These are phyloP conservation scores for Sebastes oblongus DNA, from an alignment of 2,797 vertebrate species.

Conservation along the genomic window DNA sequence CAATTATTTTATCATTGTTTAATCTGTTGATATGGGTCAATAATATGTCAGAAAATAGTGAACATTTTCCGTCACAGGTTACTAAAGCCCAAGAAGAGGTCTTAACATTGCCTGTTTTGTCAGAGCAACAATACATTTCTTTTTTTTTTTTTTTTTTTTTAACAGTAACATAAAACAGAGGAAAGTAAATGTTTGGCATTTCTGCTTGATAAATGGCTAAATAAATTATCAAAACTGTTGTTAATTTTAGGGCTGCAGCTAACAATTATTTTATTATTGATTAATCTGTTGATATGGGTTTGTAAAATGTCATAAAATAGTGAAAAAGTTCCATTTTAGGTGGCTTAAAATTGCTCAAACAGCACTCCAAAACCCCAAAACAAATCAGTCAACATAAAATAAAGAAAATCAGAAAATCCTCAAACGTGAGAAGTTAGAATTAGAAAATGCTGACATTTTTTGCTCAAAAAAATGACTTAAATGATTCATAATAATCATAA, in stretches of 20 bases:
- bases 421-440: neutral
- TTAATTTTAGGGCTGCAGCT: neutral
- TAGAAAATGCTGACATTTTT: neutral
- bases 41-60: neutral
- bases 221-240: too few species aligned
- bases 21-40: neutral
- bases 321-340: accelerated
- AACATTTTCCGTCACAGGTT: neutral
- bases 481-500: neutral
- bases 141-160: too few species aligned
- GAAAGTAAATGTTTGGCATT: too few species aligned
- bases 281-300: neutral
- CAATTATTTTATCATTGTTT: neutral
- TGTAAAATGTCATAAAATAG: neutral
- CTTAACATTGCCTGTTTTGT: accelerated
- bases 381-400: neutral
- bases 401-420: neutral
- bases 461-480: neutral
- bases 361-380: neutral
- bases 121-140: too few species aligned
- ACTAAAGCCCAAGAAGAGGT: too few species aligned
- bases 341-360: neutral
- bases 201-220: too few species aligned
- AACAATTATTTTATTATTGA: too few species aligned
- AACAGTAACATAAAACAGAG: too few species aligned